phyloP scores from a whole-genome alignment of 2,888 invertebrate species.

The Synanthedon myopaeformis region DNA sequence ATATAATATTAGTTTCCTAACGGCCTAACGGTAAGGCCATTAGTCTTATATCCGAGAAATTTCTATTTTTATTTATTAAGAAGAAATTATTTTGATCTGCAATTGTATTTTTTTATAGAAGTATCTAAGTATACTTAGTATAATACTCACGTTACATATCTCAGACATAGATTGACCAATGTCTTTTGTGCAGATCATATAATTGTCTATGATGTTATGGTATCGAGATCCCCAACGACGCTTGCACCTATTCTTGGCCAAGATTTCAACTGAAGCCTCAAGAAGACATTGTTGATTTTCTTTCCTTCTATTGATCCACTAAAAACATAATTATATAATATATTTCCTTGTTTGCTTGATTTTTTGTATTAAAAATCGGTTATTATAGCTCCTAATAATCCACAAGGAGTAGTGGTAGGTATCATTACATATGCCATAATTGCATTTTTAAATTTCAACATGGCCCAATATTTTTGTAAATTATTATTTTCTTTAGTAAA shows the following conservation, averaged over 20 bases:
- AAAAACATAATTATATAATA: neutral
- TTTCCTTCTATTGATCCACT: conserved; percentile 44
- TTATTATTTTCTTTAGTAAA: no score
- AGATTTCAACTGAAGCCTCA: conserved; percentile 42
- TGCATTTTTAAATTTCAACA: neutral
- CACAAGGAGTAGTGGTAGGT: no score
- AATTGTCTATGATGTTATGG: conserved; percentile 54
- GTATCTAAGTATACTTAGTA: neutral
- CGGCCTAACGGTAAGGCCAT: no score
- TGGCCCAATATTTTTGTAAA: no score
- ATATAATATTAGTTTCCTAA: no score
- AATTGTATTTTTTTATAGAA: neutral
- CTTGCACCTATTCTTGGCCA: conserved; percentile 42
- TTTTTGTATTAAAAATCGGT: no score
- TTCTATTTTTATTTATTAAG: no score
- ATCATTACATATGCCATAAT: no score
- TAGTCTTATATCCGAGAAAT: no score
- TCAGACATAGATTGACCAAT: conserved; percentile 55
- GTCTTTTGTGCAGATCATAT: conserved; percentile 57
- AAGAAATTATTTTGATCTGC: no score
- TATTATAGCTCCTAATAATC: no score
- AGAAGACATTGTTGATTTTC: conserved; percentile 42
- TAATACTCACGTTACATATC: conserved; percentile 45
- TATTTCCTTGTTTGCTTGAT: no score
- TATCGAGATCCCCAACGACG: conserved; percentile 50